phyloP scores from a whole-genome alignment of 2,113 vertebrate species.

The Scolopax mira region DNA sequence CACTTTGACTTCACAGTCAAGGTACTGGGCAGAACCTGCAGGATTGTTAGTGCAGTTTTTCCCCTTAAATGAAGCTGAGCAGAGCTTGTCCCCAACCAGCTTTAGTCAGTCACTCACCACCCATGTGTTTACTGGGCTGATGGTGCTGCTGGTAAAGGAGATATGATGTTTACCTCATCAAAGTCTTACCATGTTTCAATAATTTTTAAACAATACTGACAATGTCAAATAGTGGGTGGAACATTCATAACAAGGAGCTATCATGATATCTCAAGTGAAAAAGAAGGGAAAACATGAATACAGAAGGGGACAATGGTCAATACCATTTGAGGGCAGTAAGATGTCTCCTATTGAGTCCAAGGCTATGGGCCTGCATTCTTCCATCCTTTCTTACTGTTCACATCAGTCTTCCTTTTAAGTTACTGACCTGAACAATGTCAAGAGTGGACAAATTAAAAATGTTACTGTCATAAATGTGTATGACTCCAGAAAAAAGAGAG shows the following conservation, averaged over 20 bases:
- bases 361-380: rapidly evolving
- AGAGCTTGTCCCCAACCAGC: neutral
- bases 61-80: neutral
- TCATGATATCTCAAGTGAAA: neutral
- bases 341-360: neutral
- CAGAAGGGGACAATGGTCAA: neutral
- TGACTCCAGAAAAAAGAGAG: neutral
- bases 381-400: neutral
- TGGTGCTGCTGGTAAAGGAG: neutral
- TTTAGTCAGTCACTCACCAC: neutral
- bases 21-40: neutral
- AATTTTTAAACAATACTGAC: neutral
- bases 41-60: neutral
- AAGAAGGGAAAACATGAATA: neutral
- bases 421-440: neutral
- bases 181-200: neutral
- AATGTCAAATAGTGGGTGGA: neutral
- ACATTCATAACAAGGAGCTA: neutral
- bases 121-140: neutral
- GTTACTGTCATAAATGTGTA: neutral
- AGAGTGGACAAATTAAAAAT: neutral
- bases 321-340: neutral
- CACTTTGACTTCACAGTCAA: neutral
- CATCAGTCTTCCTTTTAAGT: neutral
- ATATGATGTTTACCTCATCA: neutral